Evolutionary conservation across 2,888 invertebrate species (phyloP).

Genomic region (Eupeodes luniger): DNA sequence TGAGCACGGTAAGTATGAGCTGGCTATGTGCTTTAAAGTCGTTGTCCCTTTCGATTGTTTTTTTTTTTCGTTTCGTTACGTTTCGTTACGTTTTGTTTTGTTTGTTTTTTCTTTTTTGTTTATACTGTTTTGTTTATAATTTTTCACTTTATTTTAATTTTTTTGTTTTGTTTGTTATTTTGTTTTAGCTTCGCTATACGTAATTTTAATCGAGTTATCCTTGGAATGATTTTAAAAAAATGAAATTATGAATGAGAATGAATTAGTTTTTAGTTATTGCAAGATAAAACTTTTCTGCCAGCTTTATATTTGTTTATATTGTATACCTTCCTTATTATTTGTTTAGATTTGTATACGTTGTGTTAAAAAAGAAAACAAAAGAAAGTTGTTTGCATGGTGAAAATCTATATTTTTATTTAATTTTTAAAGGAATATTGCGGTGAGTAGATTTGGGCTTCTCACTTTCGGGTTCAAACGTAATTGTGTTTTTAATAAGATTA

Average conservation of each 20-base stretch:
- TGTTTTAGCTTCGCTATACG: constrained; percentile 69
- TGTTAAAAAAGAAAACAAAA: neutral
- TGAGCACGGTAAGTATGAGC: constrained; percentile 93
- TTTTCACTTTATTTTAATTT: constrained; percentile 61
- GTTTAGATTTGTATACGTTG: neutral
- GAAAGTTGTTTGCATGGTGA: constrained; percentile 49
- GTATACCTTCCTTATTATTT: constrained; percentile 3
- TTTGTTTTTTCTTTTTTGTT: constrained; percentile 53
- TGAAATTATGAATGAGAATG: constrained; percentile 58
- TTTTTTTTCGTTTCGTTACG: constrained; percentile 23
- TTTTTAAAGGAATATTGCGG: constrained; percentile 13
- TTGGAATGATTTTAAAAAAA: constrained; percentile 56
- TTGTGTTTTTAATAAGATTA: too few species aligned
- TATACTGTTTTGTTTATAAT: constrained; percentile 48
- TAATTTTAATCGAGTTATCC: constrained; percentile 47
- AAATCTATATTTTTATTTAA: constrained; percentile 1
- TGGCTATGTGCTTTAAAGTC: constrained; percentile 80
- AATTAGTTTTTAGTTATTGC: constrained; percentile 12
- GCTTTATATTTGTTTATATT: constrained; percentile 53
- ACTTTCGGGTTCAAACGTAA: neutral
- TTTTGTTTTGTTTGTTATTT: constrained; percentile 38
- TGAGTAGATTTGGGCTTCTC: neutral
- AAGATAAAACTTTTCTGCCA: constrained; percentile 53
- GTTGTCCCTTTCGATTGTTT: constrained; percentile 77
- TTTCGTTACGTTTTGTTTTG: constrained; percentile 24